Conservation (phyloP, 1,140 invertebrate genomes). For the Stegodyphus dumicola region DNA sequence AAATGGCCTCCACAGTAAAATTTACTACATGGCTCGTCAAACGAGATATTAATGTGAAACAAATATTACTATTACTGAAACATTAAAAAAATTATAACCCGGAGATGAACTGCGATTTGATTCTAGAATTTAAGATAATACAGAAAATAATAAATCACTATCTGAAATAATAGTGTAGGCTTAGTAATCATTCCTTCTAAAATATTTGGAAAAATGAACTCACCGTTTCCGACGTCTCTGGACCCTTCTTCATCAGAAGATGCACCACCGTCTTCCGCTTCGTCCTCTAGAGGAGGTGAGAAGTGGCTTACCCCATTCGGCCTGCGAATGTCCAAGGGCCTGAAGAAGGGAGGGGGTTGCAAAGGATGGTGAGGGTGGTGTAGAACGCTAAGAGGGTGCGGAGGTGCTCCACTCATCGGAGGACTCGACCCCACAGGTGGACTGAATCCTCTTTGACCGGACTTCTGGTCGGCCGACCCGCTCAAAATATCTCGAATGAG, state of each 20-base stretch:
- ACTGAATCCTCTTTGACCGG: conserved; percentile 16
- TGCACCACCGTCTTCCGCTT: conserved; percentile 15
- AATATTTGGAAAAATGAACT: neutral
- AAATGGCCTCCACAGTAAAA: too few relatives aligned
- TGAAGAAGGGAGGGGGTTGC: conserved; percentile 5
- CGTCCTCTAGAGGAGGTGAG: conserved; percentile 41
- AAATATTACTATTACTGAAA: too few relatives aligned
- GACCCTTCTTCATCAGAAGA: conserved; percentile 41
- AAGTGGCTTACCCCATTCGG: conserved; percentile 42
- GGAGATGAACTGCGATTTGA: neutral
- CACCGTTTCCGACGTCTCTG: conserved; percentile 49
- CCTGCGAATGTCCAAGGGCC: conserved; percentile 35
- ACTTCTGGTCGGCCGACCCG: neutral
- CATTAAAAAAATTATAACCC: too few relatives aligned
- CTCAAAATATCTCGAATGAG: conserved; percentile 51
- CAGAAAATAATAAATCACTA: neutral
- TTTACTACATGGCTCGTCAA: too few relatives aligned
- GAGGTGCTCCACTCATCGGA: neutral
- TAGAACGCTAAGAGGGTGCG: neutral
- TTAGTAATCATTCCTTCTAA: neutral
- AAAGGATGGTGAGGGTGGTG: conserved; percentile 22
- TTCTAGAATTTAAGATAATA: neutral
- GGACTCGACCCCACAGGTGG: conserved; percentile 44
- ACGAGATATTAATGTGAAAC: too few relatives aligned
- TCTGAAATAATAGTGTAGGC: neutral